These are phyloP conservation scores for Agriotes lineatus DNA, from an alignment of 2,888 invertebrate species.

Conservation along the genomic window DNA sequence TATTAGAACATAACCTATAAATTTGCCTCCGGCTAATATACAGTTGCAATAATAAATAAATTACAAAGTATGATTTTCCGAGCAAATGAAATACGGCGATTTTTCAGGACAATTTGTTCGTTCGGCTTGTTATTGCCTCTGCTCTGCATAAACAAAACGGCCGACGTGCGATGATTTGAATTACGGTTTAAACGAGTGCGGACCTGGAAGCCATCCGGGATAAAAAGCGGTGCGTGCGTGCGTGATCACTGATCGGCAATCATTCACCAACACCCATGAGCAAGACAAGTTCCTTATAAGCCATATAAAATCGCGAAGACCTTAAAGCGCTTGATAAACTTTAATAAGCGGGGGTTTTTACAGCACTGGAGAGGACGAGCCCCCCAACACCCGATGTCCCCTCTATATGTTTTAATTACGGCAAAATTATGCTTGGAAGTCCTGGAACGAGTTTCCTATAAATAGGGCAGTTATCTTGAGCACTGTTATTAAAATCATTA, in stretches of 20 bases:
- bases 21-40: slow-evolving; percentile 48
- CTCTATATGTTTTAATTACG: not conserved
- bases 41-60: slow-evolving; percentile 47
- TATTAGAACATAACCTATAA: slow-evolving; percentile 49
- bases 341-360: not conserved
- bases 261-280: slow-evolving; percentile 2
- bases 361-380: not conserved
- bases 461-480: slow-evolving; percentile 13
- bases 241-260: not conserved
- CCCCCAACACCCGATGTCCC: not conserved
- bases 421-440: slow-evolving; percentile 3
- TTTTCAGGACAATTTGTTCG: slow-evolving; percentile 26
- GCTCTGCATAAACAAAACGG: not conserved
- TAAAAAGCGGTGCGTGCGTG: not conserved
- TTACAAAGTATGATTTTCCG: slow-evolving; percentile 39
- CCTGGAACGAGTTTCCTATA: slow-evolving; percentile 6
- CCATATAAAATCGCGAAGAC: not conserved
- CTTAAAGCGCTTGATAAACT: not conserved
- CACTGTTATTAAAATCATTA: slow-evolving; percentile 12
- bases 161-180: not conserved
- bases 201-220: not conserved
- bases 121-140: not conserved
- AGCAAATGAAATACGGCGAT: slow-evolving; percentile 12
- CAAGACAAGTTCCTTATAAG: not conserved
- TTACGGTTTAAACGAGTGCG: not conserved